Evolutionary conservation across 1,140 invertebrate species (phyloP), one percentile per base, ranked within the genome.

Genomic region (Drosophila aff.): DNA sequence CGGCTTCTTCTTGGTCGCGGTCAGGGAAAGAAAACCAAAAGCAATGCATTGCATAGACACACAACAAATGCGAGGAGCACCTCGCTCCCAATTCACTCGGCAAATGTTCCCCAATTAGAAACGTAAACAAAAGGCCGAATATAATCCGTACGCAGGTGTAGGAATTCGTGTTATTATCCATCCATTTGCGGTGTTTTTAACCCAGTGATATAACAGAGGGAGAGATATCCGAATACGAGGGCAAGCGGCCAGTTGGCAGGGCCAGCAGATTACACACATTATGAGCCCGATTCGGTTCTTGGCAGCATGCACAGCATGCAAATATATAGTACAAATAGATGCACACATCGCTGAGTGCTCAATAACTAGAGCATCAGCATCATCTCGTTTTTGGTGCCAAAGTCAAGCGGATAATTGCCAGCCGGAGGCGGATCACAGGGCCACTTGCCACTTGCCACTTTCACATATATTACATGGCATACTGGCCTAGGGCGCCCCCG

Each of bases 341-440:
- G 47, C 18, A 50, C 23, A 57, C 18, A 63, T 36, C 26, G 52
- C 40, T 31, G 26, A 49, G 57, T 38, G 28, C 40, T 43, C 31
- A 38, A 76, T 77, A 62, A 78, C 65, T 79, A 58, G 65, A 71
- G 59, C 47, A 49, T 15, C 47, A 49, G 69, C 66, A 58, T 59
- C 47, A 67, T 43, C 21, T 36, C 36, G 66, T 53, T 62, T 64
- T 64, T 64, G 69, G 69, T 79, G 82, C 82, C 82, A 86, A 86
- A 86, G 79, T 86, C 76, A 81, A 76, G 78, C 69, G 68, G 55
- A 74, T 85, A 85, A 85, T 85, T 76, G 76, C 47, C 59, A 69
- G 55, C 75, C 69, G 79, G 79, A 50, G 74, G 75, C 44, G 75
- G 65, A 76, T 63, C 69, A 79, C 82, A 81, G 82, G 74, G 74